phyloP scores from a whole-genome alignment of 2,113 vertebrate species.

The Albula glossodonta region DNA sequence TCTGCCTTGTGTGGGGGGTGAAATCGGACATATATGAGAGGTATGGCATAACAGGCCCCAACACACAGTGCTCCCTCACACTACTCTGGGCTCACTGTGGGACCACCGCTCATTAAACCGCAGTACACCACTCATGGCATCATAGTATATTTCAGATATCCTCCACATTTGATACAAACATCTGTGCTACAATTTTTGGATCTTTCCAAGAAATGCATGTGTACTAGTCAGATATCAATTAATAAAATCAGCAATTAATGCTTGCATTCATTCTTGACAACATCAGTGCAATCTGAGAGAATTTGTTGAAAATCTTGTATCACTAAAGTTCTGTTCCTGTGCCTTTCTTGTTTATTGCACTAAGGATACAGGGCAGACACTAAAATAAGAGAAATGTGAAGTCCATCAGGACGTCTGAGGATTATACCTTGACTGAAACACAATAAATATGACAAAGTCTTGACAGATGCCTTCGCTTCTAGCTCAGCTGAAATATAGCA shows the following conservation, averaged over 20 bases:
- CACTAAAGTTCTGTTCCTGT: no score
- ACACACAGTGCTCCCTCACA: not conserved
- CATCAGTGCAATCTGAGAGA: no score
- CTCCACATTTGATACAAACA: no score
- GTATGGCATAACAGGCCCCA: not conserved
- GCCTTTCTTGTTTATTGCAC: no score
- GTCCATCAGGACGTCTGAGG: not conserved
- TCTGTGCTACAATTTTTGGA: no score
- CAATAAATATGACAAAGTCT: not conserved
- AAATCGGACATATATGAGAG: not conserved
- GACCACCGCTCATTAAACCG: not conserved
- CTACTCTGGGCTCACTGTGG: not conserved
- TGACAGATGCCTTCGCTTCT: not conserved
- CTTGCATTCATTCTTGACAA: no score
- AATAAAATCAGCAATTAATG: not conserved
- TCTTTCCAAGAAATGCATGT: no score
- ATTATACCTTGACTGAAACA: not conserved
- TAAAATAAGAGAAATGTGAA: not conserved
- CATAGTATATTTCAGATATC: no score
- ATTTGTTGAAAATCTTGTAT: no score
- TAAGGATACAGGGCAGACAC: no score
- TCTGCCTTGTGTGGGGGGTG: conserved; percentile 8
- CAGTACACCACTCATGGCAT: not conserved
- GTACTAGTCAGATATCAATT: no score
- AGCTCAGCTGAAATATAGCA: not conserved